These are phyloP conservation scores for Melinopterus prodromus DNA, from an alignment of 2,888 invertebrate species.

Conservation along the genomic window DNA sequence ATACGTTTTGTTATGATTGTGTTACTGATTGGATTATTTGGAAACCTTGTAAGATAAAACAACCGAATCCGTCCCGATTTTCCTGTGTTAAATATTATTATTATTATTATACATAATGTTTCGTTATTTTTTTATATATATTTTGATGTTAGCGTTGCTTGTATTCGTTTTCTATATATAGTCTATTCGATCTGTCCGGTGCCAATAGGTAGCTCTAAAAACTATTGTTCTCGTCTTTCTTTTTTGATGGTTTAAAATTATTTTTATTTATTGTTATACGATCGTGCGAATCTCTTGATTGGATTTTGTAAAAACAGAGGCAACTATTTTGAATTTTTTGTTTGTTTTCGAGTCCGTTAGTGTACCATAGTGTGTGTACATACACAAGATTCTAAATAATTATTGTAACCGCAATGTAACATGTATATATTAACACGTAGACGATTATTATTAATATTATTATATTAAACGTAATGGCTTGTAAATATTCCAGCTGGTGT, in stretches of 20 bases:
- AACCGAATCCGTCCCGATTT: constrained; percentile 19
- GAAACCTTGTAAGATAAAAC: background rate
- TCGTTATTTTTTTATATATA: constrained; percentile 9
- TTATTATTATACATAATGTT: constrained; percentile 10
- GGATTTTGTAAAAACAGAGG: background rate
- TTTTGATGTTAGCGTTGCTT: constrained; percentile 18
- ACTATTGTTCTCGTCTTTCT: background rate
- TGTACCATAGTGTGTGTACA: too few relatives aligned
- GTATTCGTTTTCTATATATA: constrained; percentile 17
- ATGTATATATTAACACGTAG: background rate
- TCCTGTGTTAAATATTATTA: constrained; percentile 14
- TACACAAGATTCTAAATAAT: background rate
- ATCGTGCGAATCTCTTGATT: constrained; percentile 12
- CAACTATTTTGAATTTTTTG: too few relatives aligned
- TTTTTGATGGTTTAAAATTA: constrained; percentile 5
- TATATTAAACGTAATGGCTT: background rate
- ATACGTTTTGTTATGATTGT: background rate
- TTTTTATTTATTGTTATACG: constrained; percentile 18
- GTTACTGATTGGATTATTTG: background rate
- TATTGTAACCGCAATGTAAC: background rate
- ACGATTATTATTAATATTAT: background rate
- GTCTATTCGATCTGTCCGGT: constrained; percentile 1
- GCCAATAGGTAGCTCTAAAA: constrained; percentile 12
- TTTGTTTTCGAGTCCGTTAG: too few relatives aligned
- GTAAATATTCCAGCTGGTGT: background rate